Evolutionary conservation across 2,797 vertebrate genomes (phyloP).

Genomic region (Syndactyla subalaris): DNA sequence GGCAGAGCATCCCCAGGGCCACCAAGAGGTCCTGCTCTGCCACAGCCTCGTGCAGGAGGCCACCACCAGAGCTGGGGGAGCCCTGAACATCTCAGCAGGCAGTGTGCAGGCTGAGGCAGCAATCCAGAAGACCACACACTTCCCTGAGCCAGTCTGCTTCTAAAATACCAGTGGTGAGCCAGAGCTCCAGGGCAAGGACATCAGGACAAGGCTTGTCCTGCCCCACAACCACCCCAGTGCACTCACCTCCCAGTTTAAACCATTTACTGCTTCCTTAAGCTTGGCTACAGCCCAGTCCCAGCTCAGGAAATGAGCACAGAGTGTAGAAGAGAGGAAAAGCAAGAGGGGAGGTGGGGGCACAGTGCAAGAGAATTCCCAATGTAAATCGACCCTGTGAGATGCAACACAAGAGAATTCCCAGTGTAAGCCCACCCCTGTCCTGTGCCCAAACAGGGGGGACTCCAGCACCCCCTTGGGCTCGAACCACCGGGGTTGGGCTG

Average conservation of each 20-base stretch:
- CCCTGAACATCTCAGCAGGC: neutral
- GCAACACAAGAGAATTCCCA: neutral
- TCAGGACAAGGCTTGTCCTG: neutral
- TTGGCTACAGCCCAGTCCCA: neutral
- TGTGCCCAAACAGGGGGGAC: neutral
- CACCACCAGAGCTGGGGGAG: neutral
- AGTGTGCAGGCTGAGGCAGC: rapidly evolving
- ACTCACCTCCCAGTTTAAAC: neutral
- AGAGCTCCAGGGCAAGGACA: neutral
- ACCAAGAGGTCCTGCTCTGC: rapidly evolving
- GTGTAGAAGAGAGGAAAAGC: neutral
- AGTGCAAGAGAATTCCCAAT: neutral
- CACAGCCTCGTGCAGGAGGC: neutral
- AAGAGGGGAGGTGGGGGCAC: neutral
- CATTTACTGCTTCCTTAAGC: neutral
- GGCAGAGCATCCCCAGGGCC: neutral
- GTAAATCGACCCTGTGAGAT: neutral
- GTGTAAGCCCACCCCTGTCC: neutral
- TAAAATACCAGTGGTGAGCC: neutral
- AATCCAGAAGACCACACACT: neutral
- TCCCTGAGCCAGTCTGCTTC: neutral
- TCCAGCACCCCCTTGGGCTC: neutral
- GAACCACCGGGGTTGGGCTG: neutral
- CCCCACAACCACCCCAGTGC: neutral
- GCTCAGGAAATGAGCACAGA: neutral